A percentile compares a stretch with the other conserved stretches of the same genome.
phyloP scores from a whole-genome alignment of 2,888 invertebrate genomes.

The Leuctra nigra region DNA sequence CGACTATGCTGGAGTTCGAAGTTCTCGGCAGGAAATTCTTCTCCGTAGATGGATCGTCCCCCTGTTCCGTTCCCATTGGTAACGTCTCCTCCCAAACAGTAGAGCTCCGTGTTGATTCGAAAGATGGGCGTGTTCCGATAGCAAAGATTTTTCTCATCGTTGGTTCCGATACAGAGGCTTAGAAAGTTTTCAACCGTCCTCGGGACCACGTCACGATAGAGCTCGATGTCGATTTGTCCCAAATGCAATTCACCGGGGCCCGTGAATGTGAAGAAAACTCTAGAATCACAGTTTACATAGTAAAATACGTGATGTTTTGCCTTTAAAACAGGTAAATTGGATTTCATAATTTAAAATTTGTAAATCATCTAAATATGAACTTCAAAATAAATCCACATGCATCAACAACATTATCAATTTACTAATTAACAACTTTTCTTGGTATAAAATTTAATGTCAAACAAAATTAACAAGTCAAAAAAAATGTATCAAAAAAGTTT shows the following conservation, averaged over 20 bases:
- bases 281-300: too few relatives aligned
- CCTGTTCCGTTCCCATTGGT: slow-evolving; percentile 51
- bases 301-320: too few relatives aligned
- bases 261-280: slow-evolving; percentile 40
- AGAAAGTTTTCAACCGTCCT: slow-evolving; percentile 39
- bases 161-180: slow-evolving; percentile 36
- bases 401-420: too few relatives aligned
- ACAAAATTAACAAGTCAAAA: too few relatives aligned
- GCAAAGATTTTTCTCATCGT: slow-evolving; percentile 35
- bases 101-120: slow-evolving; percentile 47
- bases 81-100: slow-evolving; percentile 48
- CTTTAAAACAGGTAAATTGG: too few relatives aligned
- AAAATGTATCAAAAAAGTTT: too few relatives aligned
- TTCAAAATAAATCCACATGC: background rate
- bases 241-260: slow-evolving; percentile 30
- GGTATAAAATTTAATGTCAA: too few relatives aligned
- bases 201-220: slow-evolving; percentile 39
- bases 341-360: too few relatives aligned
- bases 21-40: slow-evolving; percentile 42
- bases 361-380: background rate
- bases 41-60: slow-evolving; percentile 44
- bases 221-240: slow-evolving; percentile 38
- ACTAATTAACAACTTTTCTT: too few relatives aligned
- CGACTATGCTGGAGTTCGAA: slow-evolving; percentile 45
- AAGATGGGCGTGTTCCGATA: slow-evolving; percentile 42